Evolutionary conservation across 1,140 invertebrate genomes (phyloP).

Genomic region (Leptoteleia sp.): DNA sequence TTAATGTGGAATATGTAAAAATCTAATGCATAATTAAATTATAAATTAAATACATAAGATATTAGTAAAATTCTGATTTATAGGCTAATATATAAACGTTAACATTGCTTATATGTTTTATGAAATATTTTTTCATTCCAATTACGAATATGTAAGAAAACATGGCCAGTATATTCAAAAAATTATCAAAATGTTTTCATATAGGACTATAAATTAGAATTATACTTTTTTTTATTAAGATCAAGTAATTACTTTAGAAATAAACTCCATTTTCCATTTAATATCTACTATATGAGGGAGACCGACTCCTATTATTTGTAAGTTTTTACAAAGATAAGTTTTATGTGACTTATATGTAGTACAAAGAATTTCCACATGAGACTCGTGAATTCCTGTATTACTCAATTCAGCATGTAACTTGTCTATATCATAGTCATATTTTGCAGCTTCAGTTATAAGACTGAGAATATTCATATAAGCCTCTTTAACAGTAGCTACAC

Average conservation of each 20-base stretch:
- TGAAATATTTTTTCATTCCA: too few relatives aligned
- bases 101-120: too few relatives aligned
- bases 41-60: too few relatives aligned
- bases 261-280: constrained; percentile 85
- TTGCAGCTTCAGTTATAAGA: constrained; percentile 77
- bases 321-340: constrained; percentile 73
- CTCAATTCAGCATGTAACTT: constrained; percentile 72
- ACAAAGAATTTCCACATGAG: constrained; percentile 73
- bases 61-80: too few relatives aligned
- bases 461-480: constrained; percentile 76
- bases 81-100: too few relatives aligned
- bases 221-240: too few relatives aligned
- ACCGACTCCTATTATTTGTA: constrained; percentile 80
- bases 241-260: constrained; percentile 77
- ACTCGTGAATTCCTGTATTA: constrained; percentile 66
- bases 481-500: constrained; percentile 77
- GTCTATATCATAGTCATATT: constrained; percentile 74
- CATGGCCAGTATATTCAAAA: too few relatives aligned
- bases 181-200: too few relatives aligned
- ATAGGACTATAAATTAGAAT: too few relatives aligned
- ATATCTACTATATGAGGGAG: constrained; percentile 85
- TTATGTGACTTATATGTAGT: constrained; percentile 73
- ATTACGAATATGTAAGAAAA: too few relatives aligned
- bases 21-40: too few relatives aligned
- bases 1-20: too few relatives aligned